Conservation (phyloP, 2,888 invertebrate genomes). For the Zaprionus bogoriensis region DNA sequence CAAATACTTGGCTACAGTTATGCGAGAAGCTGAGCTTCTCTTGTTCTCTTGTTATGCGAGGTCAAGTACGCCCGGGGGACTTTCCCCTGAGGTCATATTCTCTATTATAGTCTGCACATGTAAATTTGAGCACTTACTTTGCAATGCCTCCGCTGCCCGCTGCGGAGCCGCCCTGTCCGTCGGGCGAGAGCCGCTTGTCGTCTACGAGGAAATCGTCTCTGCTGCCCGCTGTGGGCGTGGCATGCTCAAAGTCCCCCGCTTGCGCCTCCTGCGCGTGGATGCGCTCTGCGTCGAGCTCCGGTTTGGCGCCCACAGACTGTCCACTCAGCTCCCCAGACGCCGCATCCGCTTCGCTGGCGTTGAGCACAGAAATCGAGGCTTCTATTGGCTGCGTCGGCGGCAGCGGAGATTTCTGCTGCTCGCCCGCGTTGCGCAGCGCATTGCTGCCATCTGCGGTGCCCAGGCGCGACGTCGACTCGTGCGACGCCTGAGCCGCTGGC, state of each 20-base stretch:
- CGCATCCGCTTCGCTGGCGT: slow-evolving; percentile 51
- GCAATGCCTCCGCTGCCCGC: slow-evolving; percentile 67
- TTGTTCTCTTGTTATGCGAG: no score
- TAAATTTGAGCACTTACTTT: slow-evolving; percentile 51
- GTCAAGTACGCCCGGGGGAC: background rate
- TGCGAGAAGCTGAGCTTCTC: background rate
- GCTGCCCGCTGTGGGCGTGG: slow-evolving; percentile 32
- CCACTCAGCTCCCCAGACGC: slow-evolving; percentile 81
- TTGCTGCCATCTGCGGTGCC: slow-evolving; percentile 72
- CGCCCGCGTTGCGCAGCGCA: slow-evolving; percentile 38
- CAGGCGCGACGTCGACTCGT: slow-evolving; percentile 60
- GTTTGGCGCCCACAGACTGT: slow-evolving; percentile 84
- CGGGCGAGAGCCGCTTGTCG: slow-evolving; percentile 76
- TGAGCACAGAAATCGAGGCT: slow-evolving; percentile 81
- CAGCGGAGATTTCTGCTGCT: slow-evolving; percentile 73
- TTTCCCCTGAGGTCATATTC: background rate
- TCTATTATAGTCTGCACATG: background rate
- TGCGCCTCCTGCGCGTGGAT: slow-evolving; percentile 83
- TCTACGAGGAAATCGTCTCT: slow-evolving; percentile 68
- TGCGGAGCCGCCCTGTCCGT: slow-evolving; percentile 79
- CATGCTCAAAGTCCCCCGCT: slow-evolving; percentile 28
- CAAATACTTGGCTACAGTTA: background rate
- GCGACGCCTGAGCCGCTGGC: slow-evolving; percentile 17
- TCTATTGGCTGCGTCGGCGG: slow-evolving; percentile 81
- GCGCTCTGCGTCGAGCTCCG: slow-evolving; percentile 86